Percentiles rank a stretch among this genome's conserved stretches.
These are phyloP conservation scores for Sminthurinus aureus DNA, from an alignment of 2,888 invertebrate genomes.

Conservation along the genomic window DNA sequence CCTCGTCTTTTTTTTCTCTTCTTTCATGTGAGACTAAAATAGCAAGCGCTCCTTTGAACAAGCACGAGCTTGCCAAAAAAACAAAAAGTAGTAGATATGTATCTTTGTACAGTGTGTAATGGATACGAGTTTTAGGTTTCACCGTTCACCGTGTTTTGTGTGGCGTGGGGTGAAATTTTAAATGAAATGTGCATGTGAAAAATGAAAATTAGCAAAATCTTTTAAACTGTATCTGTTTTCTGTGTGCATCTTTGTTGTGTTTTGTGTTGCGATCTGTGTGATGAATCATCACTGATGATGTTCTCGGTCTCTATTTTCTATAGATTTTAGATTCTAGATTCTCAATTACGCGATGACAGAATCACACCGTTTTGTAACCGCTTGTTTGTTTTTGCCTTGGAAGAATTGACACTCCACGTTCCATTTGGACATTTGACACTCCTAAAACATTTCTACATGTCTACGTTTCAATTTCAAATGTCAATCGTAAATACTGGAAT, in stretches of 20 bases:
- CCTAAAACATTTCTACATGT: neutral
- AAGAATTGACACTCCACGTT: neutral
- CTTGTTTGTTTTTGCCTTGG: slow-evolving; percentile 34
- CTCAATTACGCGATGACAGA: slow-evolving; percentile 45
- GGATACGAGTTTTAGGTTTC: neutral
- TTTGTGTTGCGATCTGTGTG: too few species aligned
- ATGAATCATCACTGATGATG: neutral
- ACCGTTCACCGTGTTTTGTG: neutral
- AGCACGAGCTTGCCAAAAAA: slow-evolving; percentile 20
- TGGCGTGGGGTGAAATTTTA: neutral
- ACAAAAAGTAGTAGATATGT: slow-evolving; percentile 1
- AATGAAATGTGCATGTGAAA: neutral
- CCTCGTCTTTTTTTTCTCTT: neutral
- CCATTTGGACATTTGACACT: slow-evolving; percentile 6
- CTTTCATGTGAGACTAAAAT: slow-evolving; percentile 17
- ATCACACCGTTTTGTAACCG: slow-evolving; percentile 42
- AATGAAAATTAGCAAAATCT: too few species aligned
- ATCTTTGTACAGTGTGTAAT: too few species aligned
- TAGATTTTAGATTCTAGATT: slow-evolving; percentile 18
- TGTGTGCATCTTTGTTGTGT: too few species aligned
- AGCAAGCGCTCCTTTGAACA: slow-evolving; percentile 13
- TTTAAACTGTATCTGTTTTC: too few species aligned
- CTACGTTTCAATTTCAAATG: neutral
- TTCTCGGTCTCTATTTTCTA: neutral
- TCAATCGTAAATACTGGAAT: too few species aligned